These are phyloP conservation scores for Xestoiulus laeticollis DNA, from an alignment of 2,888 invertebrate species.

Conservation along the genomic window DNA sequence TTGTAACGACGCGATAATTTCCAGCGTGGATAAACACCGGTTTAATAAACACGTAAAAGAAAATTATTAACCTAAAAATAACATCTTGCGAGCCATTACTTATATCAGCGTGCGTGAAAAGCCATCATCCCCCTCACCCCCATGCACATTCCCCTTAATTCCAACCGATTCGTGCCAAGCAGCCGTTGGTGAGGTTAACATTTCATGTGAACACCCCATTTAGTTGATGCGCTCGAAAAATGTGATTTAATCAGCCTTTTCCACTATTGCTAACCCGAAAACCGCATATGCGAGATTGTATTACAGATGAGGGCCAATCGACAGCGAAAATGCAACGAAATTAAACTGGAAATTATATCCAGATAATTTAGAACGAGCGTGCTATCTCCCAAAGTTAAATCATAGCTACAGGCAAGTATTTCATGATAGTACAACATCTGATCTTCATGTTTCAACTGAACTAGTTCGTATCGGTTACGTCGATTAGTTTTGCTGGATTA, in stretches of 20 bases:
- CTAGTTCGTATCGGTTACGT: not conserved
- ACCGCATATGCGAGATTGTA: constrained; percentile 21
- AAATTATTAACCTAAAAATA: constrained; percentile 41
- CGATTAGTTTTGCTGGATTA: not conserved
- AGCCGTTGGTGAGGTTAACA: not conserved
- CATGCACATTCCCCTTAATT: not conserved
- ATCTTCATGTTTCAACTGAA: not conserved
- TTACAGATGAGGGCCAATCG: constrained; percentile 29
- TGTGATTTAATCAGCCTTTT: constrained; percentile 43
- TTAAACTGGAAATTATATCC: constrained; percentile 20
- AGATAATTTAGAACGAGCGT: constrained; percentile 20
- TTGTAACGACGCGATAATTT: constrained; percentile 14
- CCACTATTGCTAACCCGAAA: constrained; percentile 19
- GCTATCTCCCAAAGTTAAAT: not conserved
- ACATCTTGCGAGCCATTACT: constrained; percentile 18
- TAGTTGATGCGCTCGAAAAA: constrained; percentile 39
- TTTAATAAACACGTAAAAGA: constrained; percentile 35
- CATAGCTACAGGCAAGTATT: not conserved
- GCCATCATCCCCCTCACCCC: not conserved
- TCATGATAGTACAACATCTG: not conserved
- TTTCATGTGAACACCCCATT: constrained; percentile 40
- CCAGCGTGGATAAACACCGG: constrained; percentile 43
- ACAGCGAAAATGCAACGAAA: not conserved
- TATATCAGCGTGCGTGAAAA: not conserved
- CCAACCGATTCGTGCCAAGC: not conserved